Base-by-base conservation (phyloP, 2,113 vertebrate genomes). In the Malaclemys terrapin region DNA sequence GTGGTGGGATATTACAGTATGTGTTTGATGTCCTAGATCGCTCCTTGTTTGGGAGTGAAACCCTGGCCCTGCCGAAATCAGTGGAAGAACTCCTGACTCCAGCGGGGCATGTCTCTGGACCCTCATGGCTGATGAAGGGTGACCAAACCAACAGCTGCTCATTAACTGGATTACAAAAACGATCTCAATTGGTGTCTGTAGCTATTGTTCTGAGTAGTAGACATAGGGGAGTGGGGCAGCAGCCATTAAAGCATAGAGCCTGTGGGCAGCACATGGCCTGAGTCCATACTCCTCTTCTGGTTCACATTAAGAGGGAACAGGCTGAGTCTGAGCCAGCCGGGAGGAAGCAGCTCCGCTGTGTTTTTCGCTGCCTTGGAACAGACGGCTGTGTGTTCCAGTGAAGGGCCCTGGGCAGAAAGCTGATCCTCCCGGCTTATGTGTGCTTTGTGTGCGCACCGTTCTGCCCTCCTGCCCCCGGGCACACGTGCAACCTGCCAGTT, bases 191-290 rank as follows among this genome's bases (percentile, higher is more conserved):
- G 7, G 42, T 19, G 50, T 29, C 50, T 20, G 27, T 14, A 47
- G 29, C 29, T 45, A 25, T 24, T 76, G n/a, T 22, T 24, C 65
- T 8, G 56, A 50, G 29, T 82, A n/a, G 9, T 62, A 62, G 84
- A 93, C 86, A 4, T 1, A 56, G 17, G 25, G 7, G 9, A 80
- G 31, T 16, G 10, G 31, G 57, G 47, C 49, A 31, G 10, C 62
- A 79, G 2, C 17, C 31, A 35, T 3, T 2, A 5, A 57, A 83
- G 47, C 10, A 2, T 1, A 3, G 6, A 4, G 3, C 45, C 81
- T 75, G 20, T 38, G 50, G 42, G 72, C n/a, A 20, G 22, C 42
- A 42, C 24, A 13, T 76, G 62, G 10, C 22, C n/a, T 42, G 69
- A 38, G 9, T 75, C 24, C 69, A 42, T 42, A 10, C 19, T 45